Evolutionary conservation across 1,140 invertebrate genomes (phyloP).

Genomic region (Mactra quadrangularis): DNA sequence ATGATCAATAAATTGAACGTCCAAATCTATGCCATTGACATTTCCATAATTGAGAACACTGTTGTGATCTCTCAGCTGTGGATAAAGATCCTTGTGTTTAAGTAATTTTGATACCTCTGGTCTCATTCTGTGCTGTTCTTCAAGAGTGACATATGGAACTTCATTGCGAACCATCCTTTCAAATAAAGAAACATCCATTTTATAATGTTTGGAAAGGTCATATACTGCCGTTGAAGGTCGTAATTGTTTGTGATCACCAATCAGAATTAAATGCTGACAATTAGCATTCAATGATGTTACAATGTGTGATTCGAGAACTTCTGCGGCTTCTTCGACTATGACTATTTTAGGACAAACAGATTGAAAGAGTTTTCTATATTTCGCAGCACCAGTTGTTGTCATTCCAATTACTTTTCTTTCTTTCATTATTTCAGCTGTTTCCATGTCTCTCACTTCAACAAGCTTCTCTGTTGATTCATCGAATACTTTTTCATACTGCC

Average conservation of each 20-base stretch:
- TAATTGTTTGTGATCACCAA: constrained; percentile 83
- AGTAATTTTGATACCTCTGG: constrained; percentile 82
- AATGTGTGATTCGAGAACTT: constrained; percentile 80
- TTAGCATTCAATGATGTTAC: constrained; percentile 85
- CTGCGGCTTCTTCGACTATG: constrained; percentile 82
- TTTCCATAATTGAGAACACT: constrained; percentile 71
- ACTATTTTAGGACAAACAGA: constrained; percentile 75
- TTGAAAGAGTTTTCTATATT: constrained; percentile 69
- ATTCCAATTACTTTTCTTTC: constrained; percentile 79
- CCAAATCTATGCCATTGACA: constrained; percentile 76
- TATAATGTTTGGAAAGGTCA: constrained; percentile 78
- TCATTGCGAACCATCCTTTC: constrained; percentile 82
- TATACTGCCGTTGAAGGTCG: constrained; percentile 83
- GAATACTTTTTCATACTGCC: constrained; percentile 28
- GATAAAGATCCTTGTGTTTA: constrained; percentile 76
- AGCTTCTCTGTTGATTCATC: constrained; percentile 42
- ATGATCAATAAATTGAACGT: constrained; percentile 82
- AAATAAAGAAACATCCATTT: constrained; percentile 83
- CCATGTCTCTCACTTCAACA: constrained; percentile 60
- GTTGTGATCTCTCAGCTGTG: constrained; percentile 75
- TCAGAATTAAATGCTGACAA: constrained; percentile 90
- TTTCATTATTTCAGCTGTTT: constrained; percentile 72
- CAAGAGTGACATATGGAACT: constrained; percentile 78
- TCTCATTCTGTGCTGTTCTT: constrained; percentile 84
- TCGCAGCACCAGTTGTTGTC: constrained; percentile 82